A percentile compares a stretch with the other conserved stretches of the same genome.
Evolutionary conservation across 2,113 vertebrate genomes (phyloP).

Genomic region (Alligator sinensis): DNA sequence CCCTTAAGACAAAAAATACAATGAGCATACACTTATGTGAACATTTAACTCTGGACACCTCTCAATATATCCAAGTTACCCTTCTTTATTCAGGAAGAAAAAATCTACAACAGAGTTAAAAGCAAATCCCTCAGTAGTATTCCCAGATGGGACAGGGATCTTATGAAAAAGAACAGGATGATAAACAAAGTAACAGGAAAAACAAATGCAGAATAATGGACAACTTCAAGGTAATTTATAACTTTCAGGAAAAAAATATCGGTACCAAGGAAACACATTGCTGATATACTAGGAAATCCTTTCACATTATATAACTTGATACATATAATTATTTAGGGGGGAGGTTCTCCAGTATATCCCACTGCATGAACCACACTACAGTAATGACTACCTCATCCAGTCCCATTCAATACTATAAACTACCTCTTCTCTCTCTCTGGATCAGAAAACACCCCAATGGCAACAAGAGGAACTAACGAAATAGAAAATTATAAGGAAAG

Average conservation of each 20-base stretch:
- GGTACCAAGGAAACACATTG: not conserved
- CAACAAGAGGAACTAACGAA: not conserved
- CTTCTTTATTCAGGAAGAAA: not conserved
- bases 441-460: not conserved
- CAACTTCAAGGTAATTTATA: not conserved
- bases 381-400: not conserved
- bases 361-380: not conserved
- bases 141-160: not conserved
- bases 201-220: not conserved
- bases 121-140: not conserved
- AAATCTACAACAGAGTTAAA: not conserved
- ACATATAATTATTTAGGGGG: not conserved
- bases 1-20: not conserved
- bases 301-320: not conserved
- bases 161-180: not conserved
- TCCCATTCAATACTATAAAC: not conserved
- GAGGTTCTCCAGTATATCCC: not conserved
- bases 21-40: not conserved
- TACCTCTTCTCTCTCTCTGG: not conserved
- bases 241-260: not conserved
- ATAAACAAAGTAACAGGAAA: not conserved
- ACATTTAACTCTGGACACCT: not conserved
- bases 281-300: not conserved
- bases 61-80: not conserved
- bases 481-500: not conserved